Evolutionary conservation across 2,797 vertebrate species (phyloP).

Genomic region (Pygocentrus nattereri): DNA sequence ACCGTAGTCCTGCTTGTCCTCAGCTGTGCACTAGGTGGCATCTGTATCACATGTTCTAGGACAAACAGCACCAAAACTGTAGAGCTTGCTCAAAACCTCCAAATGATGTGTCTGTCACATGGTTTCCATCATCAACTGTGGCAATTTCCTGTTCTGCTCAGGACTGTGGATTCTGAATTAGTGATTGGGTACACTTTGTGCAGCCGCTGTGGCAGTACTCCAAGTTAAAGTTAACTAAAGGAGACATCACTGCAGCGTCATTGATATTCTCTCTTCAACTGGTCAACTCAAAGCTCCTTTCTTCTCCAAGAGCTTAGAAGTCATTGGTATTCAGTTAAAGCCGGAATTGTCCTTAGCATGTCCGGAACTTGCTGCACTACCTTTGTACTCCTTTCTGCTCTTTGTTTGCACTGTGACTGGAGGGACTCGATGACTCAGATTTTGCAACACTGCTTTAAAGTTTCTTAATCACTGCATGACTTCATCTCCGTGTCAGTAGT

Average conservation of each 20-base stretch:
- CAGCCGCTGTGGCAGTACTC: not conserved
- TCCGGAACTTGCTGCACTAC: not conserved
- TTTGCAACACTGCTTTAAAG: constrained; percentile 23
- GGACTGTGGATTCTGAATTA: not conserved
- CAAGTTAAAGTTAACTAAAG: not conserved
- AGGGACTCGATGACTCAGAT: constrained; percentile 6
- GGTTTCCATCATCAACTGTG: not conserved
- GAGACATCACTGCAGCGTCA: not conserved
- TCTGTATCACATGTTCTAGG: constrained; percentile 6
- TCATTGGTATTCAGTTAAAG: constrained; percentile 32
- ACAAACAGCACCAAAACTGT: not conserved
- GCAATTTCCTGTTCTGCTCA: not conserved
- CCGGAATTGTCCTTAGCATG: not conserved
- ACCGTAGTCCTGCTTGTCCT: not conserved
- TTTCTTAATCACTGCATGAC: not conserved
- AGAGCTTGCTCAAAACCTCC: not conserved
- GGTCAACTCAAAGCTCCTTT: not conserved
- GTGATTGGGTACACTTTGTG: not conserved
- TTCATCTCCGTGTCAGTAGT: not conserved
- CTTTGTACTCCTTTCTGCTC: constrained; percentile 15
- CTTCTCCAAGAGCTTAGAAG: not conserved
- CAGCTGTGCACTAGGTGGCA: constrained; percentile 42
- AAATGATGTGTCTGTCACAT: not conserved
- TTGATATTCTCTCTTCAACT: not conserved
- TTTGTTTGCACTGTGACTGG: constrained; percentile 32